phyloP scores from a whole-genome alignment of 2,113 vertebrate genomes.

The Saimiri boliviensis region DNA sequence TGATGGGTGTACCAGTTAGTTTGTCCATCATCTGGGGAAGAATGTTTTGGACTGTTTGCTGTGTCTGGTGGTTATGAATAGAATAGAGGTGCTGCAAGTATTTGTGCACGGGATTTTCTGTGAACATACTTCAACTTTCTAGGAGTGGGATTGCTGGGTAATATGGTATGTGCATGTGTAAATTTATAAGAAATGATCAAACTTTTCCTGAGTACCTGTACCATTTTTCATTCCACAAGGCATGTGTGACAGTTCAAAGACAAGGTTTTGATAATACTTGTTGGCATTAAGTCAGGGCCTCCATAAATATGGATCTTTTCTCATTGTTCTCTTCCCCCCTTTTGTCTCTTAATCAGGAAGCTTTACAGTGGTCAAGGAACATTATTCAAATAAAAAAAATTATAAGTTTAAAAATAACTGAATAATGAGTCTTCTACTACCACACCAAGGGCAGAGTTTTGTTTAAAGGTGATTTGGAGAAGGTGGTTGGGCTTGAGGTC shows the following conservation, averaged over 20 bases:
- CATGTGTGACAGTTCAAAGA: not conserved
- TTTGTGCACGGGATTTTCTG: not conserved
- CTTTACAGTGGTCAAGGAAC: not conserved
- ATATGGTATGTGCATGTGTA: not conserved
- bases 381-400: not conserved
- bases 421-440: not conserved
- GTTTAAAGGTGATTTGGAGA: not conserved
- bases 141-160: not conserved
- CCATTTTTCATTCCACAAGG: not conserved
- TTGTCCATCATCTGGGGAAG: not conserved
- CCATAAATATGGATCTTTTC: not conserved
- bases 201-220: not conserved
- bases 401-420: not conserved
- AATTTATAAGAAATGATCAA: not conserved
- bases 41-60: not conserved
- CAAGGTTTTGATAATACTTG: not conserved
- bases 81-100: not conserved
- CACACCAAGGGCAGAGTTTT: not conserved
- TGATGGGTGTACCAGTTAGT: not conserved
- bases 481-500: not conserved
- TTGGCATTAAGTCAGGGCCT: not conserved
- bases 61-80: not conserved
- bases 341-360: not conserved
- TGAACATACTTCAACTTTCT: not conserved
- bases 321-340: not conserved